Conservation (phyloP, 2,888 invertebrate species). For the Cecidostiba fungosa region DNA sequence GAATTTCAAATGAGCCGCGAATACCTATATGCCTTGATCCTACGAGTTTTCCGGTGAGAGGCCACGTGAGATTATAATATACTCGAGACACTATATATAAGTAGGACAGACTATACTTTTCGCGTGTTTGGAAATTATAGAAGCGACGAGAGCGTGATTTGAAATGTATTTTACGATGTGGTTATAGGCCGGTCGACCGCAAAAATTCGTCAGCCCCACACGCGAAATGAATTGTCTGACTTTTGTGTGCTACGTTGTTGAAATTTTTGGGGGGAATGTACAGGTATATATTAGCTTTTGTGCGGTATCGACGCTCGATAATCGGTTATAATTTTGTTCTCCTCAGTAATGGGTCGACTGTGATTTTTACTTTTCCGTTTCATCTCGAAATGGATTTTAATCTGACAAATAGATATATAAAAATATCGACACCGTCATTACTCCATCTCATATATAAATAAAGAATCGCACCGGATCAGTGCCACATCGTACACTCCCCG, state of each 20-base stretch:
- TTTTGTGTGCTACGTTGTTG: background rate
- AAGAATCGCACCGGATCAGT: background rate
- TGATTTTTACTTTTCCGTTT: too few species aligned
- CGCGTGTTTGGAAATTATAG: background rate
- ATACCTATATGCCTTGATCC: slow-evolving; percentile 45
- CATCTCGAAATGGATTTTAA: too few species aligned
- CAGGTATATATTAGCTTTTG: background rate
- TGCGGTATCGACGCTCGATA: too few species aligned
- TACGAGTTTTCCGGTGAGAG: slow-evolving; percentile 9
- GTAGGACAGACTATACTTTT: slow-evolving; percentile 27
- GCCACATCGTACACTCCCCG: background rate
- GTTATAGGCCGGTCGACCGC: background rate
- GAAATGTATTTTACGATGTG: too few species aligned
- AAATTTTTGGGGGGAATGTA: background rate
- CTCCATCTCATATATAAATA: background rate
- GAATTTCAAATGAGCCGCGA: slow-evolving; percentile 67
- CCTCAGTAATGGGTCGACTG: too few species aligned
- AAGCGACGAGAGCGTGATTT: too few species aligned
- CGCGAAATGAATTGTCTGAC: background rate
- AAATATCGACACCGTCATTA: too few species aligned
- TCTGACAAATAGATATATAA: too few species aligned
- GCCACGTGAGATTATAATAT: background rate
- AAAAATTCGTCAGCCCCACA: background rate
- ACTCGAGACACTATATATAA: slow-evolving; percentile 28
- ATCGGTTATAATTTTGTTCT: too few species aligned